Conservation (phyloP, 2,113 vertebrate species). For the Tetrao urogallus region DNA sequence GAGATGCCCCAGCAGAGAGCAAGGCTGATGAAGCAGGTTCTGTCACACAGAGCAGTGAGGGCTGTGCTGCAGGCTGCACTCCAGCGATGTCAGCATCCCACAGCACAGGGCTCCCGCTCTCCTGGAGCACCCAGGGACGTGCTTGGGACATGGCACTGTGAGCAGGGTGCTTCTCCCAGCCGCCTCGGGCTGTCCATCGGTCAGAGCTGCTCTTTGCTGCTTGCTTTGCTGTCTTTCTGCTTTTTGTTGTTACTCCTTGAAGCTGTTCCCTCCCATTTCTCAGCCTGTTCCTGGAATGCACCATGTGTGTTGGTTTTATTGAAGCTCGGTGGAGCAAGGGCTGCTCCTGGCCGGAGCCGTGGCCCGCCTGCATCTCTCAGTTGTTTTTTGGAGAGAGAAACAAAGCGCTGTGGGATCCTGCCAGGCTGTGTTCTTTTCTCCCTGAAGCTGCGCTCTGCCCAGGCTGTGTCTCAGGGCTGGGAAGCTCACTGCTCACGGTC, state of each 20-base stretch:
- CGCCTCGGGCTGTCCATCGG: too few relatives aligned
- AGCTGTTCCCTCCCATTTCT: neutral
- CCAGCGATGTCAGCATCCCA: neutral
- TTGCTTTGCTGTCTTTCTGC: too few relatives aligned
- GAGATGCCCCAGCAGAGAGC: neutral
- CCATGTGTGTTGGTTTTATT: neutral
- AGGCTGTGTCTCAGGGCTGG: neutral
- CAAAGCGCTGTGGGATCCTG: neutral
- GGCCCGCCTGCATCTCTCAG: neutral
- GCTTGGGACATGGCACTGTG: too few relatives aligned
- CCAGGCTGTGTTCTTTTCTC: slow-evolving; percentile 13
- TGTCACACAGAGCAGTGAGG: too few relatives aligned
- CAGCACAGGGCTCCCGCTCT: too few relatives aligned
- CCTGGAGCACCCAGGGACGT: too few relatives aligned
- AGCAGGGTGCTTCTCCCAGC: too few relatives aligned
- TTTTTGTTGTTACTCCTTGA: neutral
- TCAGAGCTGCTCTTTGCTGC: too few relatives aligned
- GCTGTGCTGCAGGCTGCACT: too few relatives aligned
- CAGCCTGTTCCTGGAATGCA: neutral
- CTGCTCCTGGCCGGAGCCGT: neutral
- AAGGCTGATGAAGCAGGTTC: neutral
- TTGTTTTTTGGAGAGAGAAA: neutral
- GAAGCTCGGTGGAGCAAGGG: neutral
- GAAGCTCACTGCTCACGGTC: neutral
- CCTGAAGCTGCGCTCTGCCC: accelerated